phyloP scores from a whole-genome alignment of 2,113 vertebrate genomes.

The Anhinga anhinga region DNA sequence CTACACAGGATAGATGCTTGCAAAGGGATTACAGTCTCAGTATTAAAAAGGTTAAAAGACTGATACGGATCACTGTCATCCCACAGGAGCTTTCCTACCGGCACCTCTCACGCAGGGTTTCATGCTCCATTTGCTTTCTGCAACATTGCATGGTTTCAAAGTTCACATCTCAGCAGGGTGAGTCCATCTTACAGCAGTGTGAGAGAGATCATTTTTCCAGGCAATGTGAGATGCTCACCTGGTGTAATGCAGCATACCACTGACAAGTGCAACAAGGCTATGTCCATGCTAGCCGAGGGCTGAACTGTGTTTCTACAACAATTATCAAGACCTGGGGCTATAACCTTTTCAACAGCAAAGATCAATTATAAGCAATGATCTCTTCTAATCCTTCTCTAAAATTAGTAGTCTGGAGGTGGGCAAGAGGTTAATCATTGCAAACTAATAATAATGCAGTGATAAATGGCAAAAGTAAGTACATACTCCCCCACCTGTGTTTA shows the following conservation, averaged over 20 bases:
- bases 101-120: neutral
- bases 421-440: neutral
- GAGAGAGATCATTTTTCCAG: neutral
- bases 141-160: rapidly evolving
- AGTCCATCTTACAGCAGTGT: neutral
- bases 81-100: neutral
- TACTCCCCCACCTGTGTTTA: rapidly evolving
- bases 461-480: neutral
- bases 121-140: neutral
- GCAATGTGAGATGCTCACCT: neutral
- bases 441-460: neutral
- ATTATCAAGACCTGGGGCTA: neutral
- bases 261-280: neutral
- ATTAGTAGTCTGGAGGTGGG: neutral
- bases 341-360: neutral
- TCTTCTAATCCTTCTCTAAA: neutral
- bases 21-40: neutral
- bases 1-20: neutral
- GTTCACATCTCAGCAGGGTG: neutral
- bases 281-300: neutral
- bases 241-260: too few species aligned
- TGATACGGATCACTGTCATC: neutral
- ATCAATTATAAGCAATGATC: neutral
- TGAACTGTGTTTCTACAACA: neutral
- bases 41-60: neutral